These are phyloP conservation scores for Marmota monax DNA, from an alignment of 2,113 vertebrate genomes.

Conservation along the genomic window DNA sequence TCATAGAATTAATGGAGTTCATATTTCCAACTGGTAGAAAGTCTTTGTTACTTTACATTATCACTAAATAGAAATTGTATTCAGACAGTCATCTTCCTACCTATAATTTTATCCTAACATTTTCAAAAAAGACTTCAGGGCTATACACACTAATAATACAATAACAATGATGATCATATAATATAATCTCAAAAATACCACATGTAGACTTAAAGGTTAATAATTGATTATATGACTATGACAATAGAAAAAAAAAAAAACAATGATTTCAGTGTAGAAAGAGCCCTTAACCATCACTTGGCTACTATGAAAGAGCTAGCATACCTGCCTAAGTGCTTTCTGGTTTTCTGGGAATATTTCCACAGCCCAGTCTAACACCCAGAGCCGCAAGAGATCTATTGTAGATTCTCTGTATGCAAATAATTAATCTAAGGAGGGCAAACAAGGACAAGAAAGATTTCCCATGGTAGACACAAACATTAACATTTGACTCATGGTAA, in stretches of 20 bases:
- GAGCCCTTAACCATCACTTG: not conserved
- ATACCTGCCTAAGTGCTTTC: not conserved
- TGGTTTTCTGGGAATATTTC: slow-evolving; percentile 46
- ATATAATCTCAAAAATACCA: slow-evolving; percentile 12
- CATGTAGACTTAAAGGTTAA: slow-evolving; percentile 1
- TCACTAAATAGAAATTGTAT: not conserved
- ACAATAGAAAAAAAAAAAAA: slow-evolving; percentile 45
- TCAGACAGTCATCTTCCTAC: not conserved
- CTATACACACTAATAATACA: not conserved
- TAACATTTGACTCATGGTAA: slow-evolving; percentile 61
- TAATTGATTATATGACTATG: not conserved
- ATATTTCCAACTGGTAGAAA: slow-evolving; percentile 20
- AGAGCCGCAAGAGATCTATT: slow-evolving; percentile 38
- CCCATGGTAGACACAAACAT: slow-evolving; percentile 50
- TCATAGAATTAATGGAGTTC: not conserved
- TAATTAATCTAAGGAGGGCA: slow-evolving; percentile 70
- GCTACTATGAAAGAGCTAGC: slow-evolving; percentile 7
- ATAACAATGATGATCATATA: not conserved
- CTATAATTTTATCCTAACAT: not conserved
- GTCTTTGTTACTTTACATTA: slow-evolving; percentile 17
- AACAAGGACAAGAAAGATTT: slow-evolving; percentile 57
- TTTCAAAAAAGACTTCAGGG: not conserved
- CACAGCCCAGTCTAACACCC: slow-evolving; percentile 30
- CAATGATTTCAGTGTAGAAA: not conserved
- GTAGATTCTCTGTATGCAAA: slow-evolving; percentile 54